Evolutionary conservation across 1,140 invertebrate genomes (phyloP).

Genomic region (Hyles vespertilio): DNA sequence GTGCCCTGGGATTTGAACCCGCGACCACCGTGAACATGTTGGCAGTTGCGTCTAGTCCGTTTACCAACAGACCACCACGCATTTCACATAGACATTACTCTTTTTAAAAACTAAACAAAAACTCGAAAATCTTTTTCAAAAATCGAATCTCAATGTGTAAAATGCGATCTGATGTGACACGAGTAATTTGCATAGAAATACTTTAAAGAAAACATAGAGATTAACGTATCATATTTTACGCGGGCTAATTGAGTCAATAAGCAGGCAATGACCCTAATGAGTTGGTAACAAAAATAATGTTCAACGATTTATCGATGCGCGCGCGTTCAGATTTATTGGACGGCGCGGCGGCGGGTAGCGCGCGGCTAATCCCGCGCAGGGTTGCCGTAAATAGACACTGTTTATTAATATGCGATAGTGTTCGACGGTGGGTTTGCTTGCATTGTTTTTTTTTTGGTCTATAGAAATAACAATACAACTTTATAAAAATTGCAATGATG

Average conservation of each 20-base stretch:
- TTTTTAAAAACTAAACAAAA: background rate
- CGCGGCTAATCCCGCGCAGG: conserved; percentile 58
- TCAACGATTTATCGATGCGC: conserved; percentile 64
- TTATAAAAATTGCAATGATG: too few relatives aligned
- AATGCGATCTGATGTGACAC: conserved; percentile 40
- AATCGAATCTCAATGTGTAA: conserved; percentile 8
- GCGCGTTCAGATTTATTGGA: conserved; percentile 66
- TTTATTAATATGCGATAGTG: background rate
- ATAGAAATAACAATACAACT: too few relatives aligned
- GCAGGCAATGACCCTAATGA: conserved; percentile 73
- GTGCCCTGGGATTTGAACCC: too few relatives aligned
- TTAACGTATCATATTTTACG: conserved; percentile 59
- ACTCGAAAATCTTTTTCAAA: background rate
- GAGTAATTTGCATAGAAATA: conserved; percentile 40
- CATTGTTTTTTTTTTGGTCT: background rate
- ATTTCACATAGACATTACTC: background rate
- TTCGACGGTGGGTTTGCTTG: conserved; percentile 1
- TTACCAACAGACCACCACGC: too few relatives aligned
- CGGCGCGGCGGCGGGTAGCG: conserved; percentile 21
- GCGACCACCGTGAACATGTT: too few relatives aligned
- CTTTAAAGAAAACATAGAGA: conserved; percentile 52
- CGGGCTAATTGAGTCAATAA: conserved; percentile 58
- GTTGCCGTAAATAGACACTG: conserved; percentile 35
- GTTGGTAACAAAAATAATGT: conserved; percentile 71
- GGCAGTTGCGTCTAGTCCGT: too few relatives aligned